These are phyloP conservation scores for Carassius carassius DNA, from an alignment of 2,113 vertebrate genomes.

Conservation along the genomic window DNA sequence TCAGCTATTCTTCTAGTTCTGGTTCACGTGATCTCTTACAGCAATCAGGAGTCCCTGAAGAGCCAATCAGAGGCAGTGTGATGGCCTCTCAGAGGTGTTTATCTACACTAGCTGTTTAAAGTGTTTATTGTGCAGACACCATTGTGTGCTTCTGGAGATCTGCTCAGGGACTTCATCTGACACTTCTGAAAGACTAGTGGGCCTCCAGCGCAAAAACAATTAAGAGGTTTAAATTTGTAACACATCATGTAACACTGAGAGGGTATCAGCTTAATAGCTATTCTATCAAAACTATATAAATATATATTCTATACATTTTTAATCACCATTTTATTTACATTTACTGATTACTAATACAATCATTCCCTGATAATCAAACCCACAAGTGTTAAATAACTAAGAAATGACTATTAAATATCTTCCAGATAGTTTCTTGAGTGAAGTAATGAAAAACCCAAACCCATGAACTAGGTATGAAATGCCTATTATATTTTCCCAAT, in stretches of 20 bases:
- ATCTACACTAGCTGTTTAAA: slow-evolving; percentile 24
- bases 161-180: slow-evolving; percentile 10
- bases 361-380: no score
- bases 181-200: neutral
- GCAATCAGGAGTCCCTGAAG: slow-evolving; percentile 25
- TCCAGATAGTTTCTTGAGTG: no score
- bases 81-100: slow-evolving; percentile 35
- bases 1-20: neutral
- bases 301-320: neutral
- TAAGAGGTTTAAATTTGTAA: neutral
- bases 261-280: neutral
- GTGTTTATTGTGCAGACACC: slow-evolving; percentile 14
- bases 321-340: neutral
- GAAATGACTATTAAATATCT: no score
- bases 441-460: no score
- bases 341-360: neutral
- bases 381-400: no score
- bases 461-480: no score
- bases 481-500: no score
- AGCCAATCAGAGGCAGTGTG: slow-evolving; percentile 5
- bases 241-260: neutral
- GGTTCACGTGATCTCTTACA: slow-evolving; percentile 22
- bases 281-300: neutral
- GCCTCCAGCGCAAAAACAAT: neutral
- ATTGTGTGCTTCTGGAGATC: neutral